Evolutionary conservation across 1,140 invertebrate genomes (phyloP).

Genomic region (Galendromus occidentalis): DNA sequence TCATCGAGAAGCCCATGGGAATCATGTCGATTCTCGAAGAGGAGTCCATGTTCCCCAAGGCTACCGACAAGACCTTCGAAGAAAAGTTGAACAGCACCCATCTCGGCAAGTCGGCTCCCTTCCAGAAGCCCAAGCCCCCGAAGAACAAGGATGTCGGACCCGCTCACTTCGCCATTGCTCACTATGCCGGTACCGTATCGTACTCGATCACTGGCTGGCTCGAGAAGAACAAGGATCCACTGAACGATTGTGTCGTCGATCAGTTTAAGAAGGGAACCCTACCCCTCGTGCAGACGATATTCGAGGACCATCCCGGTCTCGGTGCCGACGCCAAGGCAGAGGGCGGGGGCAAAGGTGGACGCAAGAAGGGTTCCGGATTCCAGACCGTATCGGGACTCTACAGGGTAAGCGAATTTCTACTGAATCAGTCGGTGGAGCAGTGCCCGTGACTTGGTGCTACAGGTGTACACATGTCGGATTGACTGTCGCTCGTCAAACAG

Average conservation of each 20-base stretch:
- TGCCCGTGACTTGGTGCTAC: neutral
- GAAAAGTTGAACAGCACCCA: conserved; percentile 96
- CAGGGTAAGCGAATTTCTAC: conserved; percentile 40
- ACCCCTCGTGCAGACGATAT: conserved; percentile 69
- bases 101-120: conserved; percentile 93
- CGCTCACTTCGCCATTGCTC: conserved; percentile 92
- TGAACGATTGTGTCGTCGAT: conserved; percentile 95
- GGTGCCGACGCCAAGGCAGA: conserved; percentile 48
- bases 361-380: conserved; percentile 65
- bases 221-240: conserved; percentile 99
- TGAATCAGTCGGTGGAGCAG: neutral
- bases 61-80: conserved; percentile 90
- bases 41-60: conserved; percentile 99
- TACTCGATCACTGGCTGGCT: conserved; percentile 97
- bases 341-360: conserved; percentile 44
- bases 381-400: conserved; percentile 70
- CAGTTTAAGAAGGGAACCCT: conserved; percentile 83
- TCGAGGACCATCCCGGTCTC: conserved; percentile 80
- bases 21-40: conserved; percentile 99
- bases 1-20: conserved; percentile 72
- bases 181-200: conserved; percentile 87
- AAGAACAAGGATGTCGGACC: conserved; percentile 41
- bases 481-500: no score
- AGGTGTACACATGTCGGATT: no score
- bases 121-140: conserved; percentile 83